Base-by-base conservation (phyloP, 2,113 vertebrate species). In the Crotalus helleri region DNA sequence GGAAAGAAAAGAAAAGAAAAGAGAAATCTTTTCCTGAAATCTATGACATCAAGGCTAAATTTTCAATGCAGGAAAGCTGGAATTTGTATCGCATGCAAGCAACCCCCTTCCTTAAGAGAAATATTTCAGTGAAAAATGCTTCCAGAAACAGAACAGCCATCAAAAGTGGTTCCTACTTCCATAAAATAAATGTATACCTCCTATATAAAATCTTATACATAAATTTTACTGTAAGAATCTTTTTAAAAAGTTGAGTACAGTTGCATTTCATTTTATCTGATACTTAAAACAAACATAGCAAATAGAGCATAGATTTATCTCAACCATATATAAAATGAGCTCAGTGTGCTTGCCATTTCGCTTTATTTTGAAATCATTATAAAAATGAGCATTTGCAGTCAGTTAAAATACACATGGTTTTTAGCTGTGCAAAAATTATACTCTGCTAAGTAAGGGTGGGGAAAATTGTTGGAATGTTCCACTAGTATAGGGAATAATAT, bases 151-250 rank as follows among this genome's bases (percentile, higher is more conserved):
- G 90, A 94, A 51, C 15, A 86, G 87, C 26, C 74, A 90, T 94
- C 90, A 93, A 95, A 94, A 44, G 91, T 51, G 58, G 64, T 94
- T 89, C 92, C 85, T 0, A 95, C 86, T 94, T 96, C 90, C 29
- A 94, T 8, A 93, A 51, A 95, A 93, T 92, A 94, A 94, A 95
- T 93, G 6, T 3, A 89, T 95, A 29, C 90, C 93, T 92, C 90
- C 44, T 85, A 90, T 29, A 94, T 90, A 94, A 94, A 94, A 89
- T 93, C 39, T 13, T 85, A 92, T 69, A 15, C 33, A 23, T 90
- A 85, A 59, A 85, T 33, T 26, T 85, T 44, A 88, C 59, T 44
- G 33, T 88, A 44, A 61, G 26, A 89, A 89, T 95, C 13, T 93
- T 58, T 58, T 94, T 58, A 49, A 92, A 57, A 33, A 46, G 74